Base-by-base conservation (phyloP, 1,140 invertebrate genomes). In the Pinna nobilis region DNA sequence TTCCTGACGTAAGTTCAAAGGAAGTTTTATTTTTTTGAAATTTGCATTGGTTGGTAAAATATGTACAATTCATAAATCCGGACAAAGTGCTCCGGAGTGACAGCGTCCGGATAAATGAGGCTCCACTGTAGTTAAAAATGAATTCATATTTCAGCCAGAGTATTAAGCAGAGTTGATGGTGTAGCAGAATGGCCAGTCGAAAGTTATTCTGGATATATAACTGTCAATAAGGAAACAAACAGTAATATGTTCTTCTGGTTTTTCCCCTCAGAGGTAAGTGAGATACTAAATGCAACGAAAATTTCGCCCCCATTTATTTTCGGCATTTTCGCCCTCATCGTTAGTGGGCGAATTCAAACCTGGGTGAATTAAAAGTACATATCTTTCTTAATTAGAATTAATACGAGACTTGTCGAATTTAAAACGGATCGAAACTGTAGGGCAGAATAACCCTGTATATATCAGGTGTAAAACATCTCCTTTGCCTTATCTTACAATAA, bases 161-260 rank as follows among this genome's bases (percentile, higher is more conserved):
- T 79, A 23, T 49, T 81, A 6, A 86, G 84, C 57, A 59, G 69
- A 50, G 81, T 84, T 18, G 82, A 80, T 11, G 55, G 55, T 5
- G 69, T 86, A 7, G 64, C 77, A 11, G 82, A 80, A 11, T 76
- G 78, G 20, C 65, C 49, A 23, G 39, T 82, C 1, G 79, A 77
- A 35, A 87, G 84, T 53, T 83, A 94, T 83, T 90, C 93, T 41
- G 94, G 94, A 1, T 94, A 92, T 78, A 87, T 95, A 9, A 95
- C 94, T 0, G 94, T 96, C 3, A 94, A 96, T 80, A 92, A 93
- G 76, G 83, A 91, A 47, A 94, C 91, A 83, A 93, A 95, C 78
- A 94, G 94, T 0, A 96, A 96, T 83, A 91, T 96, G 75, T 96
- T 95, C 89, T 96, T 96, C 87, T 96, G 95, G 95, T 96, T 95